Percentiles rank a stretch among this genome's conserved stretches.
phyloP scores from a whole-genome alignment of 2,797 vertebrate genomes.

The Peromyscus attwateri region DNA sequence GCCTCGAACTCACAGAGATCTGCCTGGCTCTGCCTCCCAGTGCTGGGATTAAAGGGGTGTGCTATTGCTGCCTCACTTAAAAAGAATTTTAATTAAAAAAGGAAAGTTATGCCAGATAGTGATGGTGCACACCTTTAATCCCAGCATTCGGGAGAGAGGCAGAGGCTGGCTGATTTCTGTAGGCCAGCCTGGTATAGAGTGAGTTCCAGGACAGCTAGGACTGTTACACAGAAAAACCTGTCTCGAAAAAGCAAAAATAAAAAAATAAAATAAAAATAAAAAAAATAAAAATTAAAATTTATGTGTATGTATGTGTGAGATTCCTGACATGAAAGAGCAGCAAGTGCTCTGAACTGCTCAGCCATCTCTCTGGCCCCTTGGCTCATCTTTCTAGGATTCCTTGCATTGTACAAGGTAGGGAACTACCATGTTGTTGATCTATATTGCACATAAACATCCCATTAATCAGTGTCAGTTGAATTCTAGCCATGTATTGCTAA shows the following conservation, averaged over 20 bases:
- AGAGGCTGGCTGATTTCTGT: background rate
- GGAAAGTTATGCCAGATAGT: background rate
- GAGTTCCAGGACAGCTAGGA: background rate
- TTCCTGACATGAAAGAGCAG: background rate
- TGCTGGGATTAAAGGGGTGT: no score
- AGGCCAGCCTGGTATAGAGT: background rate
- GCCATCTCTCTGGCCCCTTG: background rate
- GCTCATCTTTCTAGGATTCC: background rate
- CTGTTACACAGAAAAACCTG: background rate
- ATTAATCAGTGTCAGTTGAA: background rate
- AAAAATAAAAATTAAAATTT: background rate
- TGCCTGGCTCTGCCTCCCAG: no score
- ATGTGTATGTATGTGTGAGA: background rate
- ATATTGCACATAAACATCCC: background rate
- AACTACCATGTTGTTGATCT: background rate
- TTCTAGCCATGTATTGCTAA: background rate
- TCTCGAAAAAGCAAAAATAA: background rate
- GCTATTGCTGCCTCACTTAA: background rate
- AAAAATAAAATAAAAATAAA: no score
- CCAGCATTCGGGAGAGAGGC: background rate
- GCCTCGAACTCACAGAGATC: no score
- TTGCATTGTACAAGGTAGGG: background rate
- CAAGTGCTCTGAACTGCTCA: background rate
- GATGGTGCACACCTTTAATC: background rate
- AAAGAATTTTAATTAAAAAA: background rate